Evolutionary conservation across 2,113 vertebrate species (phyloP).

Genomic region (Zeus faber): DNA sequence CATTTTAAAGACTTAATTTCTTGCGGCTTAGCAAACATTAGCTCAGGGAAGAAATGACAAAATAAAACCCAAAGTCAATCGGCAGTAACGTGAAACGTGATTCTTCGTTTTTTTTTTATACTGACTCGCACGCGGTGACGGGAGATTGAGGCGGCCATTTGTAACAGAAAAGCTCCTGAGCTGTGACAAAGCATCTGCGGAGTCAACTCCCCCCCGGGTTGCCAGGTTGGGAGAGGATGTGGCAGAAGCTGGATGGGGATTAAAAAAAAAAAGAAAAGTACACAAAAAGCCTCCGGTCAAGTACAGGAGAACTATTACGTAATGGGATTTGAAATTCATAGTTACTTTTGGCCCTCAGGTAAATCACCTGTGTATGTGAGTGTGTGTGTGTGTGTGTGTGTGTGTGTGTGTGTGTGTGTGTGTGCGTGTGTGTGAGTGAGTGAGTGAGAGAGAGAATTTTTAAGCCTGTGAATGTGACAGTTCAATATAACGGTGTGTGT

Average conservation of each 20-base stretch:
- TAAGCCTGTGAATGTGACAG: slow-evolving; percentile 16
- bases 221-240: too few species aligned
- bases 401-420: slow-evolving; percentile 1
- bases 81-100: too few species aligned
- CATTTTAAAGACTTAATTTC: slow-evolving; percentile 23
- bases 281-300: slow-evolving; percentile 44
- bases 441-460: not conserved
- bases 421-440: not conserved
- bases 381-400: slow-evolving; percentile 23
- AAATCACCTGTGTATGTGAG: slow-evolving; percentile 26
- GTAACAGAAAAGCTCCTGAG: too few species aligned
- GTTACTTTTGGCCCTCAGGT: slow-evolving; percentile 51
- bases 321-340: slow-evolving; percentile 60
- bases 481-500: too few species aligned
- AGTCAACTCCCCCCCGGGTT: too few species aligned
- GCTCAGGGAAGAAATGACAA: not conserved
- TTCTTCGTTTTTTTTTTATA: too few species aligned
- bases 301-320: slow-evolving; percentile 47
- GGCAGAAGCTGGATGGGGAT: too few species aligned
- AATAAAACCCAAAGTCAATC: too few species aligned
- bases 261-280: too few species aligned
- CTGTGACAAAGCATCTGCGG: too few species aligned
- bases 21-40: not conserved
- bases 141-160: too few species aligned
- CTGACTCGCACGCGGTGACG: too few species aligned